A percentile compares a stretch with the other conserved stretches of the same genome.
Evolutionary conservation across 2,113 vertebrate genomes (phyloP).

Genomic region (Heloderma charlesbogerti): DNA sequence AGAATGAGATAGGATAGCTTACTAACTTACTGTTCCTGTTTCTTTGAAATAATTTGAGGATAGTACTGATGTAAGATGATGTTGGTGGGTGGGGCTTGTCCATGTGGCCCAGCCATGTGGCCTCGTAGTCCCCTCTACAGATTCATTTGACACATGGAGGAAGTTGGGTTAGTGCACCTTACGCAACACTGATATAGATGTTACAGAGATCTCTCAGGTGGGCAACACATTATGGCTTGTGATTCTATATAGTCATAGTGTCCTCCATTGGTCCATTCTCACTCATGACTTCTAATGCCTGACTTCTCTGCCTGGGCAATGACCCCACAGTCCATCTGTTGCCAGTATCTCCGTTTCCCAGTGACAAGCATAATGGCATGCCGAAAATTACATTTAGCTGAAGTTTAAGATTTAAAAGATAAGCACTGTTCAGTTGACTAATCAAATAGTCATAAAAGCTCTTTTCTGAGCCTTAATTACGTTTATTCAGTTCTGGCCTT

Average conservation of each 20-base stretch:
- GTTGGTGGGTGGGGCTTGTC: too few relatives aligned
- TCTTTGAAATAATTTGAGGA: too few relatives aligned
- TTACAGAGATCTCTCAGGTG: neutral
- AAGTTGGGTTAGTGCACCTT: too few relatives aligned
- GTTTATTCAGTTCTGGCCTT: slow-evolving; percentile 78
- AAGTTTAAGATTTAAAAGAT: slow-evolving; percentile 73
- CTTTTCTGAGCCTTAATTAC: slow-evolving; percentile 83
- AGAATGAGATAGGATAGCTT: too few relatives aligned
- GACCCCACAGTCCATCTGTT: slow-evolving; percentile 36
- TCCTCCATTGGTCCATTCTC: neutral
- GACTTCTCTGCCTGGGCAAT: slow-evolving; percentile 3
- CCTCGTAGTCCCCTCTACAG: too few relatives aligned
- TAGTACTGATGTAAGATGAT: too few relatives aligned
- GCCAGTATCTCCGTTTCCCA: slow-evolving; percentile 42
- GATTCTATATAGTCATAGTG: neutral
- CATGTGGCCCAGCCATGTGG: too few relatives aligned
- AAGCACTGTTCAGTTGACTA: slow-evolving; percentile 77
- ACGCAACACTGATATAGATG: neutral
- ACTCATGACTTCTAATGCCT: neutral
- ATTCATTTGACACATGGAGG: too few relatives aligned
- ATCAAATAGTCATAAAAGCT: slow-evolving; percentile 87
- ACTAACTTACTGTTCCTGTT: too few relatives aligned
- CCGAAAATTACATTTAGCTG: slow-evolving; percentile 60
- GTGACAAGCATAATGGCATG: slow-evolving; percentile 30
- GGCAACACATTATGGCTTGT: neutral